Conservation (phyloP, 2,113 vertebrate species). For the Prochilodus magdalenae region DNA sequence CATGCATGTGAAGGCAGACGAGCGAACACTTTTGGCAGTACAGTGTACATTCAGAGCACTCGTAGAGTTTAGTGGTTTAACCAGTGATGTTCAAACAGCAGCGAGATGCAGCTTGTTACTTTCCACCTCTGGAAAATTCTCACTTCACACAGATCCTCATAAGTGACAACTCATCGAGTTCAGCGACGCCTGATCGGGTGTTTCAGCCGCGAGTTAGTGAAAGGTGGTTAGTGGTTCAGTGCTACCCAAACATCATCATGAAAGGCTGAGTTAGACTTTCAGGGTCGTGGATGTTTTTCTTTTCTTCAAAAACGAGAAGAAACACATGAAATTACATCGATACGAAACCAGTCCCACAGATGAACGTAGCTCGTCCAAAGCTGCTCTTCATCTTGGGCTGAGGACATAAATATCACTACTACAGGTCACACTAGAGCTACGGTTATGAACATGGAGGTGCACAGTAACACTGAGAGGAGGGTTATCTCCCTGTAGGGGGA, state of each 20-base stretch:
- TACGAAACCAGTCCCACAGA: constrained; percentile 33
- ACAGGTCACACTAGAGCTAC: constrained; percentile 19
- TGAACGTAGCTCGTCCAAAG: constrained; percentile 27
- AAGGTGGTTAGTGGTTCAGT: not conserved
- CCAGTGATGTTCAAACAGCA: too few species aligned
- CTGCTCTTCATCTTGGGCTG: constrained; percentile 28
- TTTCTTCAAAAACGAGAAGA: not conserved
- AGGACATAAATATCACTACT: not conserved
- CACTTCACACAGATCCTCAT: not conserved
- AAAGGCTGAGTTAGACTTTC: not conserved
- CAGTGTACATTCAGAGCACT: too few species aligned
- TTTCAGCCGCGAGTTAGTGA: not conserved
- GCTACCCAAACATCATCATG: not conserved
- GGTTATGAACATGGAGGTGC: not conserved
- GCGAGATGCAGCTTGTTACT: too few species aligned
- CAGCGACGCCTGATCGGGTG: not conserved
- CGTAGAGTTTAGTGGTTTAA: too few species aligned
- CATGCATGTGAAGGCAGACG: too few species aligned
- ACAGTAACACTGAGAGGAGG: constrained; percentile 4
- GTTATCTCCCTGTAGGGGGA: not conserved
- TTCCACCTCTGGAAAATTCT: too few species aligned
- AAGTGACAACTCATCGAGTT: too few species aligned
- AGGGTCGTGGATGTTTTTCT: not conserved
- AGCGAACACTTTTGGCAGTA: too few species aligned
- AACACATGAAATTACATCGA: not conserved